Evolutionary conservation across 2,888 invertebrate genomes (phyloP), one percentile per base, ranked within the genome.

Genomic region (Caenorhabditis sp.): DNA sequence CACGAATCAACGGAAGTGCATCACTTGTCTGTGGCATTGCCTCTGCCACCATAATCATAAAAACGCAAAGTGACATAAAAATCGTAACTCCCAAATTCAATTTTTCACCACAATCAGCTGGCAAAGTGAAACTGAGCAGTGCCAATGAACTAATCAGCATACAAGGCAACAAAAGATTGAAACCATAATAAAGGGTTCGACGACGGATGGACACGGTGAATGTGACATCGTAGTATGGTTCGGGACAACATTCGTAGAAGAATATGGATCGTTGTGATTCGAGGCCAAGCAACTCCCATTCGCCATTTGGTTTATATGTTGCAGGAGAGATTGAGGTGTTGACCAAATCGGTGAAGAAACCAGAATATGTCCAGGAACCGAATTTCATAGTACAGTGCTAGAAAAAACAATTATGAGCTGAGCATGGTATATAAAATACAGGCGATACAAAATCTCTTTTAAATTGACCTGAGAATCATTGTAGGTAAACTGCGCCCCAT

Each of bases 91-190:
- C 87, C 89, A 99, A 91, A 85, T 97, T 97, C 84, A 99, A 92
- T 90, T 99, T 99, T 91, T 99, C 97, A 88, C 99, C 97, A 80
- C 96, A 97, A 90, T 99, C 97, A 82, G 97, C 97, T 85, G 99
- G 99, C 89, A 99, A 91, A 82, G 96, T 95, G 91, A 99, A 99
- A 85, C 97, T 95, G 85, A 99, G 92, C 84, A 99, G 92, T 80
- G 97, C 96, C 94, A 99, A 95, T 84, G 96, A 96, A 85, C 97
- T 95, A 89, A 99, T 97, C 89, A 99, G 92, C 89, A 97, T 95
- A 90, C 97, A 97, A 82, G 99, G 99, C 89, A 99, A 95, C 90
- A 99, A 96, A 88, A 99, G 92, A 91, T 99, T 99, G 92, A 97
- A 97, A 91, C 81, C 81, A 56, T 81, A 81, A 50, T 81, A 81